phyloP scores from a whole-genome alignment of 2,888 invertebrate species.

The Nymphalis polychloros region DNA sequence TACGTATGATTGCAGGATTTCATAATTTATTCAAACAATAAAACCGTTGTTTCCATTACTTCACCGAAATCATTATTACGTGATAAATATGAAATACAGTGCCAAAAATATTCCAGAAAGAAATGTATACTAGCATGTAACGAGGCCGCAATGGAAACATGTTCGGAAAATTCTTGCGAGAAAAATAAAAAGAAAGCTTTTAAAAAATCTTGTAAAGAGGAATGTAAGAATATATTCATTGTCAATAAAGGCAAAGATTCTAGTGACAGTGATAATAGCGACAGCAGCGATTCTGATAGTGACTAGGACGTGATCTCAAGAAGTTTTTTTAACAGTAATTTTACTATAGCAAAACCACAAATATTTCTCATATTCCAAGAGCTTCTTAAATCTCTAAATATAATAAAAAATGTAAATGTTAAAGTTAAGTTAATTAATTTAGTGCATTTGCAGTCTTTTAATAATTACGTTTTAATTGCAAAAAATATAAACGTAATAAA shows the following conservation, averaged over 20 bases:
- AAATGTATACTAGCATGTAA: constrained; percentile 54
- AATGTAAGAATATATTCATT: constrained; percentile 48
- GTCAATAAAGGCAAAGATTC: constrained; percentile 16
- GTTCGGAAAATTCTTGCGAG: constrained; percentile 43
- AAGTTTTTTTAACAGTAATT: not conserved
- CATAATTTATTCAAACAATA: constrained; percentile 15
- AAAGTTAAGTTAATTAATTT: not conserved
- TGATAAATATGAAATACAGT: constrained; percentile 54
- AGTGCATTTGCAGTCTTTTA: too few relatives aligned
- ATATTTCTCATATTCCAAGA: too few relatives aligned
- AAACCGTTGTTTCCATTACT: constrained; percentile 8
- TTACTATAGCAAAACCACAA: not conserved
- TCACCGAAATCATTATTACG: constrained; percentile 46
- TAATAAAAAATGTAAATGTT: not conserved
- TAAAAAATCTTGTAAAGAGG: constrained; percentile 45
- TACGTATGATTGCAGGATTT: constrained; percentile 1
- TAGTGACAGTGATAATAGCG: constrained; percentile 28
- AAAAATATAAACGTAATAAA: not conserved
- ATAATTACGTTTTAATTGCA: not conserved
- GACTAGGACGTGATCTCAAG: constrained; percentile 21
- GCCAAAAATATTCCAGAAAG: constrained; percentile 46
- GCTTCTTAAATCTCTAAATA: too few relatives aligned
- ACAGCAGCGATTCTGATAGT: constrained; percentile 14
- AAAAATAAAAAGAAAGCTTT: constrained; percentile 42
- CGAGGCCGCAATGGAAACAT: constrained; percentile 41